Evolutionary conservation across 2,888 invertebrate genomes (phyloP).

Genomic region (Macrophya annulata): DNA sequence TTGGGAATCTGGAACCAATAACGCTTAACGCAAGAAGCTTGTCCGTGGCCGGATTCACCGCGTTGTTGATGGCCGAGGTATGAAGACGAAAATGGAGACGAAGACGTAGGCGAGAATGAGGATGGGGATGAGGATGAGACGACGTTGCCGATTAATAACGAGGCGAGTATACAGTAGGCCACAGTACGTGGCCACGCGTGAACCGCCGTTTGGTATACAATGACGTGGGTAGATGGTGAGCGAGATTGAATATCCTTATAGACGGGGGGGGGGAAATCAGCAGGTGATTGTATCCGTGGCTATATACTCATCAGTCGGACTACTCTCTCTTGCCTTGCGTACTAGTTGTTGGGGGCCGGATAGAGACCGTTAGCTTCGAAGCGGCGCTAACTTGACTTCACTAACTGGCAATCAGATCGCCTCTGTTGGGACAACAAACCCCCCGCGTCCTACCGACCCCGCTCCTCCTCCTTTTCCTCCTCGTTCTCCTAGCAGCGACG

Average conservation of each 20-base stretch:
- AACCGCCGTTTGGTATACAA: too few relatives aligned
- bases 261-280: conserved; percentile 32
- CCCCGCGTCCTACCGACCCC: conserved; percentile 57
- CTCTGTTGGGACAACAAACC: conserved; percentile 77
- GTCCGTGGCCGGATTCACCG: neutral
- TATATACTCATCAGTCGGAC: conserved; percentile 50
- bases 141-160: conserved; percentile 25
- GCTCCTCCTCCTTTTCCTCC: conserved; percentile 44
- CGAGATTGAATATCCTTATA: conserved; percentile 23
- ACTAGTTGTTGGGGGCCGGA: neutral
- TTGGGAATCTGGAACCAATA: conserved; percentile 41
- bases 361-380: conserved; percentile 68
- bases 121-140: neutral
- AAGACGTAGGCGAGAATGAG: neutral
- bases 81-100: neutral
- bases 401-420: conserved; percentile 78
- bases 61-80: neutral
- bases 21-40: conserved; percentile 31
- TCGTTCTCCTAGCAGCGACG: conserved; percentile 31
- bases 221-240: neutral
- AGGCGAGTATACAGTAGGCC: neutral
- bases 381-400: conserved; percentile 73
- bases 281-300: conserved; percentile 8
- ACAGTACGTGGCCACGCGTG: too few relatives aligned
- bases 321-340: neutral